Conservation (phyloP, 2,797 vertebrate genomes). For the Antennarius maculatus region DNA sequence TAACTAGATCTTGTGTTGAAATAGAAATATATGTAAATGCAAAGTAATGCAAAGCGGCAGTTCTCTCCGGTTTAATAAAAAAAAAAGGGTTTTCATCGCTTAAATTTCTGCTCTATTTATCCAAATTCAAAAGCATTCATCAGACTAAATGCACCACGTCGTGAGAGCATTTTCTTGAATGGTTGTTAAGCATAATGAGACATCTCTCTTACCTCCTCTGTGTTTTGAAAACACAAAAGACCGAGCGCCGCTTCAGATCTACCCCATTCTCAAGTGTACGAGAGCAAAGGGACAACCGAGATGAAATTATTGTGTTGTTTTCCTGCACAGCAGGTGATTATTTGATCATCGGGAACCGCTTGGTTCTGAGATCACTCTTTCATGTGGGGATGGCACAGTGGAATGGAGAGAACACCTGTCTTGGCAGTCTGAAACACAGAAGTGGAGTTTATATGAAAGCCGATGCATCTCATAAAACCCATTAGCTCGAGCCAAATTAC, state of each 20-base stretch:
- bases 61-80: slow-evolving; percentile 14
- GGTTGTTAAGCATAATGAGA: slow-evolving; percentile 37
- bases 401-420: slow-evolving; percentile 56
- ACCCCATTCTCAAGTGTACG: slow-evolving; percentile 20
- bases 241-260: slow-evolving; percentile 37
- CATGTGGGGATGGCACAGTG: slow-evolving; percentile 42
- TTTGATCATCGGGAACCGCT: slow-evolving; percentile 60
- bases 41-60: slow-evolving; percentile 1
- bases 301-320: slow-evolving; percentile 55
- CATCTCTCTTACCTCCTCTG: slow-evolving; percentile 33
- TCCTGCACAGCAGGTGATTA: slow-evolving; percentile 51
- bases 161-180: slow-evolving; percentile 27
- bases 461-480: slow-evolving; percentile 37
- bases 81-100: slow-evolving; percentile 15
- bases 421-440: slow-evolving; percentile 36
- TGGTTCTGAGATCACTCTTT: slow-evolving; percentile 50
- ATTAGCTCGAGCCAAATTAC: slow-evolving; percentile 48
- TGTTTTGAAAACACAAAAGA: slow-evolving; percentile 50
- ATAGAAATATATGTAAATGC: background rate
- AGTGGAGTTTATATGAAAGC: slow-evolving; percentile 39
- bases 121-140: slow-evolving; percentile 21
- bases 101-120: slow-evolving; percentile 9
- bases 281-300: slow-evolving; percentile 55
- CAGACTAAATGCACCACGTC: slow-evolving; percentile 8
- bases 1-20: slow-evolving; percentile 8